Base-by-base conservation (phyloP, 2,113 vertebrate species). In the Motacilla tschutschensis region DNA sequence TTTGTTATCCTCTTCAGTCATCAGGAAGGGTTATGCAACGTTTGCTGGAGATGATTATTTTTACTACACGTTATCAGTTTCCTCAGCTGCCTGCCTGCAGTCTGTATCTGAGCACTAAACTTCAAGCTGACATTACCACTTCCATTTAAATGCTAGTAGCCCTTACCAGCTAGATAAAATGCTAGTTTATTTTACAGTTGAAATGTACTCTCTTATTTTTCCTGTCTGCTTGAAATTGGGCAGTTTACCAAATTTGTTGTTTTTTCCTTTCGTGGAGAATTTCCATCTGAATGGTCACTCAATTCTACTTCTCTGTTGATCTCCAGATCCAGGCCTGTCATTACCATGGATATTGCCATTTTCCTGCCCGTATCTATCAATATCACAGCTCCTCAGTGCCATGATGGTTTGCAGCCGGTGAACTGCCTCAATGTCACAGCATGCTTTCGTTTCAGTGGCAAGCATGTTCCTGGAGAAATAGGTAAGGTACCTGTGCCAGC, bases 361-460 rank as follows among this genome's bases (percentile, higher is more conserved):
- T 97, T 98, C 92, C 97, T 99, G 78, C 99, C 99, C 0, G 31
- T 59, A 3, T 99, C 98, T 89, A 98, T 99, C 96, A 99, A 99
- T 96, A 99, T 99, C 96, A 98, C 99, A 4, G 97, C 98, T 28
- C 99, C 98, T 15, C 98, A 98, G 95, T 99, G 99, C 93, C 98
- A 99, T 4, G 99, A 99, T 8, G 97, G 98, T 26, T 97, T 97
- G 58, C 98, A 98, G 91, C 97, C 94, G 4, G 95, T 98, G 62
- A 99, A 98, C 97, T 99, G 99, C 96, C 97, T 99, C 92, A 98
- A 97, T 1, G 95, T 98, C 90, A 98, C 98, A 2, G 92, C 92
- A 38, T 99, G 99, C 96, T 97, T 99, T 84, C 95, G 92, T 71
- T 99, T 99, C 96, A 87, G 80, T 5, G 99, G 99, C 71, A 98